These are phyloP conservation scores for Gastrophysa polygoni DNA, from an alignment of 2,888 invertebrate species.

Conservation along the genomic window DNA sequence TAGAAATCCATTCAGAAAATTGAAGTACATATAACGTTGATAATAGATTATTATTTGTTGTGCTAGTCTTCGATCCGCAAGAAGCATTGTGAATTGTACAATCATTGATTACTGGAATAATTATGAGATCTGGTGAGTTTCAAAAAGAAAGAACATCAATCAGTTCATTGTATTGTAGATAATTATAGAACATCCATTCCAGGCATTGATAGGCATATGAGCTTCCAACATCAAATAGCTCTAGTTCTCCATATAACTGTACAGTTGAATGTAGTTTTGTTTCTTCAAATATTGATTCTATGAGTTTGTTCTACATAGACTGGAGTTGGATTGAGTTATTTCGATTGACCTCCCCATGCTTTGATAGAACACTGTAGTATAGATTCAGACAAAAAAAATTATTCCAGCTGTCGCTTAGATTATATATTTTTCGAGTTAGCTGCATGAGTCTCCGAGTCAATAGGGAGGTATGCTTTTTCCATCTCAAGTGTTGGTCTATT, in stretches of 20 bases:
- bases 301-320: background rate
- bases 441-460: background rate
- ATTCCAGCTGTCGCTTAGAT: background rate
- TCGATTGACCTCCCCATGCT: background rate
- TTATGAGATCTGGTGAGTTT: too few species aligned
- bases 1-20: too few species aligned
- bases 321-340: background rate
- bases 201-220: background rate
- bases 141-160: too few species aligned
- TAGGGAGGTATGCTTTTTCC: background rate
- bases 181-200: too few species aligned
- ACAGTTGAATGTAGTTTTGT: background rate
- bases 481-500: background rate
- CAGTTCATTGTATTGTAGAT: too few species aligned
- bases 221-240: constrained; percentile 1
- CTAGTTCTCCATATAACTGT: background rate
- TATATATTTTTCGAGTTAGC: background rate
- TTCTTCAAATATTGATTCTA: background rate
- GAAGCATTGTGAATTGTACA: too few species aligned
- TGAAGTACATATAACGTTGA: too few species aligned
- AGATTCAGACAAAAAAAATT: background rate
- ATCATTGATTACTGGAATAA: too few species aligned
- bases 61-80: too few species aligned
- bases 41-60: too few species aligned
- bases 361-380: background rate